phyloP scores from a whole-genome alignment of 2,888 invertebrate species.

The Tolmerus cingulatus region DNA sequence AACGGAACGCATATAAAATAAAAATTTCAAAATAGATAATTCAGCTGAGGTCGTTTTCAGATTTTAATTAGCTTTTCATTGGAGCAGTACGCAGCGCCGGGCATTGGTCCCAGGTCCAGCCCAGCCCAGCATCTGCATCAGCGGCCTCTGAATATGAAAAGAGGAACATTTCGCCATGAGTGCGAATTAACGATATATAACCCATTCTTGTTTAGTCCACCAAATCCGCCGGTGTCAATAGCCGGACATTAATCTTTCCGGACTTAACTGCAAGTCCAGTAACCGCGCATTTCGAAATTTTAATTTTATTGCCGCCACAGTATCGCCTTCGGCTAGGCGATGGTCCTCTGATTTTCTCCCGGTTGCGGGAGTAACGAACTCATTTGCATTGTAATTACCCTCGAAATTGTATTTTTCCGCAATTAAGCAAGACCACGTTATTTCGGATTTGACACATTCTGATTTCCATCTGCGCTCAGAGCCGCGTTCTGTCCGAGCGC shows the following conservation, averaged over 20 bases:
- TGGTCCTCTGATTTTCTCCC: neutral
- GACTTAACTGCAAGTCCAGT: neutral
- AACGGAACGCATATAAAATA: neutral
- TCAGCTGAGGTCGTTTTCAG: neutral
- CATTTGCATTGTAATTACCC: constrained; percentile 27
- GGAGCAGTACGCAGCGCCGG: neutral
- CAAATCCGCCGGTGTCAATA: neutral
- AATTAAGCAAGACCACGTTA: constrained; percentile 9
- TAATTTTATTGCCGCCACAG: constrained; percentile 1
- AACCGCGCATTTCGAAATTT: neutral
- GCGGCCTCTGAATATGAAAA: neutral
- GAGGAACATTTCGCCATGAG: neutral
- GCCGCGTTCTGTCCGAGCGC: neutral
- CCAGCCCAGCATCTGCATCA: neutral
- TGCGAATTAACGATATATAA: neutral
- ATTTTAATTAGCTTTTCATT: neutral
- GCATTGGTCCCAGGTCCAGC: neutral
- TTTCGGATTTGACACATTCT: constrained; percentile 17
- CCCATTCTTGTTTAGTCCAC: neutral
- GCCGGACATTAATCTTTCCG: neutral
- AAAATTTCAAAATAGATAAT: neutral
- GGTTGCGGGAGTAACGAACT: constrained; percentile 8
- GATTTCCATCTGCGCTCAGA: neutral
- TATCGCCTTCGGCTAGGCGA: neutral
- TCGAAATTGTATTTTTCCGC: constrained; percentile 10